Evolutionary conservation across 2,113 vertebrate genomes (phyloP), one percentile per base, ranked within the genome.

Genomic region (Sturnira hondurensis): DNA sequence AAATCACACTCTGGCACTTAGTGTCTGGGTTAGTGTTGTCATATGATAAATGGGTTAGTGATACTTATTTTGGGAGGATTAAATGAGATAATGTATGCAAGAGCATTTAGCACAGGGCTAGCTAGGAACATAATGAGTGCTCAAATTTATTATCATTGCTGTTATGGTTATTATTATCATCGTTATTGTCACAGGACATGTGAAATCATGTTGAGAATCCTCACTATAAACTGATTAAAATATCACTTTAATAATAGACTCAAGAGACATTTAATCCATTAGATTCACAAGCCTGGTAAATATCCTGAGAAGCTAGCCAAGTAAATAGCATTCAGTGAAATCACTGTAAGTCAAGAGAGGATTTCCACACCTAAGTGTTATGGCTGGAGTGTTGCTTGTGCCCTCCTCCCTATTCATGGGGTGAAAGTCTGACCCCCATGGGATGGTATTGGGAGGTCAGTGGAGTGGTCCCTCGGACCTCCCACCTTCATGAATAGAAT

Each of bases 221-320:
- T 86, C 19, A 50, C 36, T 41, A 73, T 93, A 47, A 76, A 74
- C 77, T 65, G 68, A 92, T 65, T 50, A 36, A 65, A 90, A 95
- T 87, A 95, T 93, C 63, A 71, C 70, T 97, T 96, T 96, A 94
- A 96, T 95, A 96, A 96, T 58, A 92, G 54, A 74, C 83, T 63
- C 73, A 88, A 47, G 54, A 90, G 77, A 41, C 43, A 95, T 65
- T 58, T 33, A 85, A 90, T 86, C 54, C n/a, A 43, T 94, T 93
- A 86, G 73, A 91, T 63, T 73, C 70, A 50, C 41, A 95, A 85
- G 47, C 45, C 20, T 45, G 82, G 50, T n/a, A 91, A 90, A 70
- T 78, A 74, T 47, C 20, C 71, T 1, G 19, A 78, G 77, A 96
- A 74, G 31, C 47, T 58, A 65, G 36, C 65, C 84, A 70, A 94